Evolutionary conservation across 2,113 vertebrate species (phyloP).

Genomic region (Bubo bubo): DNA sequence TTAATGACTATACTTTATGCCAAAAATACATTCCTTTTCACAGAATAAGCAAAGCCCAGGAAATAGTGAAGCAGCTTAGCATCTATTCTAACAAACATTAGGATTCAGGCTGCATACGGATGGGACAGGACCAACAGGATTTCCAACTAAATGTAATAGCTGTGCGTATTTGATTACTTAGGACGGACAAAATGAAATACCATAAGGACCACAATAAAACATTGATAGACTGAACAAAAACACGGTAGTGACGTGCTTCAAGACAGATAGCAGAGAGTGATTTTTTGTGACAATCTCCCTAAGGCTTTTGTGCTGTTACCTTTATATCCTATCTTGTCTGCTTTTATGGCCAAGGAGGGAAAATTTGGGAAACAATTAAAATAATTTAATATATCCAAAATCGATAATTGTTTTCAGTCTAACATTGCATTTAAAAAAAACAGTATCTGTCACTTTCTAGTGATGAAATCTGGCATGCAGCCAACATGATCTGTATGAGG

Average conservation of each 20-base stretch:
- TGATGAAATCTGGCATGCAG: constrained; percentile 81
- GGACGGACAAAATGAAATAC: constrained; percentile 93
- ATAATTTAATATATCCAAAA: constrained; percentile 85
- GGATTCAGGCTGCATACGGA: constrained; percentile 92
- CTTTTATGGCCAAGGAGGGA: constrained; percentile 92
- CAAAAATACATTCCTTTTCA: constrained; percentile 91
- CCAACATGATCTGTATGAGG: constrained; percentile 77
- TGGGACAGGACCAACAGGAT: constrained; percentile 85
- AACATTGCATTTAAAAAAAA: constrained; percentile 76
- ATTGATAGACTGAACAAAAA: constrained; percentile 96
- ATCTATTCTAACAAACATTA: constrained; percentile 93
- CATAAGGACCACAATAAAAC: constrained; percentile 93
- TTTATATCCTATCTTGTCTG: constrained; percentile 92
- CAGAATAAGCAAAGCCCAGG: constrained; percentile 89
- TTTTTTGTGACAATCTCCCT: constrained; percentile 95
- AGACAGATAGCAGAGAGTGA: constrained; percentile 94
- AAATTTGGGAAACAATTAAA: constrained; percentile 95
- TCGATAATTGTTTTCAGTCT: constrained; percentile 80
- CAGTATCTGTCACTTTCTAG: constrained; percentile 68
- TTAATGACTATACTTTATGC: constrained; percentile 88
- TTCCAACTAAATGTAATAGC: constrained; percentile 83
- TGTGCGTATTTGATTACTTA: constrained; percentile 88
- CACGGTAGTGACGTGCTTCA: constrained; percentile 97
- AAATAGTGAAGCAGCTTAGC: constrained; percentile 91
- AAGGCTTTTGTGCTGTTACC: constrained; percentile 91